Percentiles rank a stretch among this genome's conserved stretches.
Conservation (phyloP, 2,113 vertebrate genomes). For the Ictidomys tridecemlineatus region DNA sequence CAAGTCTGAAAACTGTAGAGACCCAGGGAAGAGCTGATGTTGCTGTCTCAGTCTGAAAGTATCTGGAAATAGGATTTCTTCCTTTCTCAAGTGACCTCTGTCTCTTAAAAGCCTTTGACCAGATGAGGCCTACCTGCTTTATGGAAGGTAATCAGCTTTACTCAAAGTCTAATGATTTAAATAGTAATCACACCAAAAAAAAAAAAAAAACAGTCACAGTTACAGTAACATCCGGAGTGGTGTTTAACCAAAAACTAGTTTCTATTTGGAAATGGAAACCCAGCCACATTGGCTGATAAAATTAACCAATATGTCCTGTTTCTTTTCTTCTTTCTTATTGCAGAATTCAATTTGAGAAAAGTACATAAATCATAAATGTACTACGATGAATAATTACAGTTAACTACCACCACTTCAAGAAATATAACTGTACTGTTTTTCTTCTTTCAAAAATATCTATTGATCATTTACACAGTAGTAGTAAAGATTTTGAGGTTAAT, state of each 20-base stretch:
- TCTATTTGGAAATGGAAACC: too few relatives aligned
- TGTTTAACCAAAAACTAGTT: slow-evolving; percentile 4
- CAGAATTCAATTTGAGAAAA: slow-evolving; percentile 56
- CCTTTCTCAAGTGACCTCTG: neutral
- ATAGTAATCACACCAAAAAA: slow-evolving; percentile 38
- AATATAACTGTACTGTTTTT: slow-evolving; percentile 13
- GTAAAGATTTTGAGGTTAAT: slow-evolving; percentile 53
- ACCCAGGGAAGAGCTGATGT: neutral
- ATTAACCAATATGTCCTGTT: slow-evolving; percentile 24
- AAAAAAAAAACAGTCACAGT: neutral
- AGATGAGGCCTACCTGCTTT: neutral
- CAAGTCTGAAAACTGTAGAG: slow-evolving; percentile 22
- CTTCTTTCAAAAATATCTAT: slow-evolving; percentile 53
- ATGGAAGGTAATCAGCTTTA: neutral
- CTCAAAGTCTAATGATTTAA: slow-evolving; percentile 25
- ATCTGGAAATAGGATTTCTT: slow-evolving; percentile 28
- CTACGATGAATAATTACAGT: slow-evolving; percentile 45
- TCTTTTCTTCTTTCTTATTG: slow-evolving; percentile 40
- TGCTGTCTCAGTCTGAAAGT: neutral
- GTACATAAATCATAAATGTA: slow-evolving; percentile 36
- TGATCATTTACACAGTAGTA: slow-evolving; percentile 35
- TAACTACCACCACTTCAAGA: slow-evolving; percentile 41
- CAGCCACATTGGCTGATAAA: slow-evolving; percentile 35
- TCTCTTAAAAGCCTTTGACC: neutral
- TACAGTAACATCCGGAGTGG: neutral